Evolutionary conservation across 2,113 vertebrate genomes (phyloP).

Genomic region (Podiceps cristatus): DNA sequence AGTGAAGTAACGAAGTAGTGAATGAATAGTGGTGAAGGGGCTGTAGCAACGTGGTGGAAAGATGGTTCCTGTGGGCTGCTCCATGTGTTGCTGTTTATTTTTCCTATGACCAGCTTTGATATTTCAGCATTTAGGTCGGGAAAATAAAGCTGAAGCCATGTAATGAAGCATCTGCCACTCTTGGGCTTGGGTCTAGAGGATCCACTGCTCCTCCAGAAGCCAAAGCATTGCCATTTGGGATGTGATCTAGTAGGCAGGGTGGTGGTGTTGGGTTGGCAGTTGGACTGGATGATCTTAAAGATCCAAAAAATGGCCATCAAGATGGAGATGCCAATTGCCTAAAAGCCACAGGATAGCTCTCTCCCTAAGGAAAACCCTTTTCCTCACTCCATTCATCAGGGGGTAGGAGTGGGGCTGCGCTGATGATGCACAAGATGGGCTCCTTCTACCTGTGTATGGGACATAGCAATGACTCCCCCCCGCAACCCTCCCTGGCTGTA

Average conservation of each 20-base stretch:
- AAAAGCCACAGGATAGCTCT: not conserved
- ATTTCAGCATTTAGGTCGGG: not conserved
- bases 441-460: not conserved
- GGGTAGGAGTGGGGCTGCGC: not conserved
- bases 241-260: too few relatives aligned
- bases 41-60: not conserved
- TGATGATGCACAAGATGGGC: accelerated
- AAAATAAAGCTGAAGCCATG: accelerated
- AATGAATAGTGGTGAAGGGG: too few relatives aligned
- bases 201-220: accelerated
- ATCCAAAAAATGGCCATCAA: too few relatives aligned
- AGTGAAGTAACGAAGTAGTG: not conserved
- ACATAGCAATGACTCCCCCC: not conserved
- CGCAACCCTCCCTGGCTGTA: not conserved
- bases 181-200: not conserved
- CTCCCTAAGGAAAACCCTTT: not conserved
- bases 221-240: not conserved
- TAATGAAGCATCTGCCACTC: accelerated
- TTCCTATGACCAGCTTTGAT: not conserved
- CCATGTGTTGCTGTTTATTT: too few relatives aligned
- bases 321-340: not conserved
- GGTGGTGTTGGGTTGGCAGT: too few relatives aligned
- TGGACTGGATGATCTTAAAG: too few relatives aligned
- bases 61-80: accelerated
- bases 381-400: accelerated